Evolutionary conservation across 2,113 vertebrate genomes (phyloP), one percentile per base, ranked within the genome.

Genomic region (Axis porcinus): DNA sequence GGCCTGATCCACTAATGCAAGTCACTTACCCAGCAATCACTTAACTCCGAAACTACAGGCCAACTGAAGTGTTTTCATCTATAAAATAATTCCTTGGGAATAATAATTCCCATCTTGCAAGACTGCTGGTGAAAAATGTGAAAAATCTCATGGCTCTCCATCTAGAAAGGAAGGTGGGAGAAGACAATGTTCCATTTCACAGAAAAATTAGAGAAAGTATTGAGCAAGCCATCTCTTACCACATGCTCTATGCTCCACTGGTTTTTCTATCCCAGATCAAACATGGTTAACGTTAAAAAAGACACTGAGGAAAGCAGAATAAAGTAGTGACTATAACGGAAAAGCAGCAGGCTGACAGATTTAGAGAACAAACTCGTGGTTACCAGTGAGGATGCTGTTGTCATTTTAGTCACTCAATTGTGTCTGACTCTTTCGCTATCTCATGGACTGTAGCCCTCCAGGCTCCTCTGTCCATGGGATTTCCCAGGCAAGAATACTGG

Each of bases 21-120:
- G 70, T 96, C 86, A 97, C 67, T 94, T 95, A 96, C 94, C 96
- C 55, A 93, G 86, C 86, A 96, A 97, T 98, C 91, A 95, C 60
- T 97, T 85, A 45, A 93, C 74, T 93, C 57, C 70, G 54, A 97
- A 97, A 95, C 78, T 89, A 96, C 95, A 93, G 95, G 62, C 62
- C 74, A 83, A 90, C 70, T 95, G 64, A 92, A 88, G 89, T 70
- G 79, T 57, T 91, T 93, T 83, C 88, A 86, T 93, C 93, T 92
- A 95, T 84, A 96, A 91, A 96, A 95, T 95, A 97, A 96, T 60
- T 74, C 64, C 67, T 58, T 84, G 15, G 30, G 64, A 96, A 95
- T 92, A 84, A 87, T 6, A 84, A 87, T 50, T 50, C 12, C 54
- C 91, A 86, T 84, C 40, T 89, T 76, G 7, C 43, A 79, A 87